Conservation (phyloP, 2,797 vertebrate genomes). For the Potorous gilbertii region DNA sequence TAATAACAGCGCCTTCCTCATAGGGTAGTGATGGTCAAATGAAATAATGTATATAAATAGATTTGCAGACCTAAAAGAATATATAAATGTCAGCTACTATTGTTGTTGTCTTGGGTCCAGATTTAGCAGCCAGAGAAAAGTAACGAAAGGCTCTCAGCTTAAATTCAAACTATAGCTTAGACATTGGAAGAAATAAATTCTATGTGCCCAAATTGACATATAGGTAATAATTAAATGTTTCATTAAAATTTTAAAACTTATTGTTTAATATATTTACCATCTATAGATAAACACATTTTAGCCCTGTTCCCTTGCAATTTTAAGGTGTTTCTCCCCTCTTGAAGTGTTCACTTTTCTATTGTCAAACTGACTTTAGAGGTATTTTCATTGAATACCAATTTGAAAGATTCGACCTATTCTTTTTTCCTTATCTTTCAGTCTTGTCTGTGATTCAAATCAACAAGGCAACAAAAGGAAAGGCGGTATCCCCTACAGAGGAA, state of each 20-base stretch:
- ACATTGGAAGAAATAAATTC: conserved; percentile 34
- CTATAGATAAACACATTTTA: conserved; percentile 21
- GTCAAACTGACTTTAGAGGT: not conserved
- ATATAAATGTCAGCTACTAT: not conserved
- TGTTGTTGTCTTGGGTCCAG: not conserved
- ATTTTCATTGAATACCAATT: conserved; percentile 12
- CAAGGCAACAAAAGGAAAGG: not conserved
- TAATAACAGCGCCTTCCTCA: not conserved
- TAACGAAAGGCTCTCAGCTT: not conserved
- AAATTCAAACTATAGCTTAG: conserved; percentile 23
- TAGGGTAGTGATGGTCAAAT: not conserved
- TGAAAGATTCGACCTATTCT: conserved; percentile 45
- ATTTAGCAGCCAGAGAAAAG: not conserved
- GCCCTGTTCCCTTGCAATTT: not conserved
- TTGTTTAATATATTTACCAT: conserved; percentile 1
- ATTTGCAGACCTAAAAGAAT: not conserved
- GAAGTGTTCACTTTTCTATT: not conserved
- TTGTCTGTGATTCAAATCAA: not conserved
- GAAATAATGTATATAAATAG: not conserved
- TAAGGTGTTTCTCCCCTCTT: not conserved
- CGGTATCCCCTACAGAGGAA: not conserved
- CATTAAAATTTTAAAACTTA: conserved; percentile 2
- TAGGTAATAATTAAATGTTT: conserved; percentile 32
- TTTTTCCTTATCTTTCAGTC: conserved; percentile 5
- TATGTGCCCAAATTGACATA: conserved; percentile 6